Evolutionary conservation across 2,888 invertebrate species (phyloP).

Genomic region (Drymonia ruficornis): DNA sequence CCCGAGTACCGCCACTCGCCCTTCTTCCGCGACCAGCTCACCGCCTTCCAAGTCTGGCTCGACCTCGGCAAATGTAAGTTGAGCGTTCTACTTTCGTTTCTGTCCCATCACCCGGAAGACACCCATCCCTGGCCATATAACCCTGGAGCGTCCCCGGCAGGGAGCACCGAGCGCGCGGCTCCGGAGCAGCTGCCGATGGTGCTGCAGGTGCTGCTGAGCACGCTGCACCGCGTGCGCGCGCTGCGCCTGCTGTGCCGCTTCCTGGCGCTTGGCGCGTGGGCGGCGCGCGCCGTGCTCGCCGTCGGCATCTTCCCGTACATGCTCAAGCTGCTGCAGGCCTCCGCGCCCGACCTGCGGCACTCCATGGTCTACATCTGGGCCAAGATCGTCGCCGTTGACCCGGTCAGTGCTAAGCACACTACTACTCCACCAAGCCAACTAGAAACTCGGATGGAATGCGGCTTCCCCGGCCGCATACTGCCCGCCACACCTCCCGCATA

Average conservation of each 20-base stretch:
- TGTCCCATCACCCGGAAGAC: too few species aligned
- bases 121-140: too few species aligned
- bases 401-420: conserved; percentile 81
- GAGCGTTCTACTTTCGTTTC: not conserved
- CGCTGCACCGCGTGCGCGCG: conserved; percentile 95
- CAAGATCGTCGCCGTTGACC: conserved; percentile 98
- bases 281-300: conserved; percentile 96
- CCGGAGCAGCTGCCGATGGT: conserved; percentile 99
- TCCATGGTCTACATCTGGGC: conserved; percentile 99
- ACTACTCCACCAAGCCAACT: too few species aligned
- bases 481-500: too few species aligned
- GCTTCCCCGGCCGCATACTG: too few species aligned
- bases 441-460: too few species aligned
- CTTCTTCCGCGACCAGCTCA: conserved; percentile 99
- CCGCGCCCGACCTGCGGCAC: conserved; percentile 95
- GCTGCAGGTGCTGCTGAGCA: conserved; percentile 91
- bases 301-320: conserved; percentile 99
- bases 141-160: too few species aligned
- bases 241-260: conserved; percentile 97
- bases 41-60: conserved; percentile 98
- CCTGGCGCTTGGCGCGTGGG: conserved; percentile 94
- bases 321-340: conserved; percentile 97
- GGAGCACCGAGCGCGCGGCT: conserved; percentile 86
- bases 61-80: conserved; percentile 85
- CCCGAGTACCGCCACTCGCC: conserved; percentile 89